Evolutionary conservation across 2,888 invertebrate genomes (phyloP), one percentile per base, ranked within the genome.

Genomic region (Masnerella sp.): DNA sequence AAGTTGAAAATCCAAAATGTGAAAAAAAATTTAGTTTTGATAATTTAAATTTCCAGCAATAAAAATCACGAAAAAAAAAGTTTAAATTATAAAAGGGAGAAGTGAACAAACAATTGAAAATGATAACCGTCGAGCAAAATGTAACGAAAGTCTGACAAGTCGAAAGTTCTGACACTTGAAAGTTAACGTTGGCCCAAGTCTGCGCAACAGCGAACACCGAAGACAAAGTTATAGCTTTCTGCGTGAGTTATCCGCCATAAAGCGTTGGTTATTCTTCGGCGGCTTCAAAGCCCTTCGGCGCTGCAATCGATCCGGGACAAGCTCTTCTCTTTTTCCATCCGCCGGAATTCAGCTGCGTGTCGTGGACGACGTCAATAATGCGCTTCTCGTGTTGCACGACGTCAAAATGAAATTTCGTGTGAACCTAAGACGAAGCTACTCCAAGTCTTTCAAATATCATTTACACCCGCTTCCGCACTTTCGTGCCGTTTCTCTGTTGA

Each of bases 331-430:
- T 9, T 49, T 20, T 25, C 22, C 11, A 34, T 61, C 42, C 59
- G 51, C n/a, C 7, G 43, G 51, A 56, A 62, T 59, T 59, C 47
- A 17, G 51, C 65, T 38, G 71, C 71, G 71, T 65, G 71, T 72
- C 54, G 58, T 42, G 54, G 40, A 49, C 58, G 52, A 59, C 71
- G 58, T 52, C 71, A 59, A 59, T 71, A 71, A 71, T 65, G 64
- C 22, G 71, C 65, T 65, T 65, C 71, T 71, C 71, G 65, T 71
- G 71, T 71, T 64, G 71, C 71, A 65, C 58, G 64, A 70, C 62
- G 64, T 42, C 51, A 20, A 36, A 45, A 36, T 58, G 69, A 64
- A 62, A 62, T 61, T 51, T 70, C 58, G 62, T 25, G 17, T 34
- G 20, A 49, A 25, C 8, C 38, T 34, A 59, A 51, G 12, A 36